Percentiles rank a stretch among this genome's conserved stretches.
These are phyloP conservation scores for Echinometra lucunter DNA, from an alignment of 53 echinoderm and acorn worm genomes.

Conservation along the genomic window DNA sequence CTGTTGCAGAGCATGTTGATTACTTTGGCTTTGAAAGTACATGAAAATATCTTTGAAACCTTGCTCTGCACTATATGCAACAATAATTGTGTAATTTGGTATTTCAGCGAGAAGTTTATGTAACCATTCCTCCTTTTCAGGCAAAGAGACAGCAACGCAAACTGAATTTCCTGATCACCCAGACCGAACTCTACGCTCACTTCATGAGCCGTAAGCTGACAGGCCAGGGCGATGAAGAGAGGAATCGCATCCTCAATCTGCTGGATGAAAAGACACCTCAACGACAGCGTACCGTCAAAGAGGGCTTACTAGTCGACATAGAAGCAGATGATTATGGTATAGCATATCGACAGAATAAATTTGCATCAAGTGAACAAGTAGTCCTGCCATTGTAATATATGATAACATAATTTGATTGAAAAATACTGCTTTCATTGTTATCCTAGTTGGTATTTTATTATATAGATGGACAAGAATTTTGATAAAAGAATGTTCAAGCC, in stretches of 20 bases:
- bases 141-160: constrained; percentile 95
- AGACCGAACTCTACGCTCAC: constrained; percentile 98
- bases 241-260: constrained; percentile 89
- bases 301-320: constrained; percentile 93
- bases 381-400: too few relatives aligned
- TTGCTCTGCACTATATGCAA: not conserved
- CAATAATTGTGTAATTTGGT: not conserved
- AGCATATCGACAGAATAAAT: not conserved
- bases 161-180: constrained; percentile 98
- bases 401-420: too few relatives aligned
- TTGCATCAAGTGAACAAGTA: not conserved
- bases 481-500: too few relatives aligned
- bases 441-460: too few relatives aligned
- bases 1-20: not conserved
- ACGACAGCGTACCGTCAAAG: constrained; percentile 81
- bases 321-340: constrained; percentile 86
- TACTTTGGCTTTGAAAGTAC: not conserved
- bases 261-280: constrained; percentile 88
- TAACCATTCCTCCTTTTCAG: constrained; percentile 55
- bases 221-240: constrained; percentile 88
- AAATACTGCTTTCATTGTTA: too few relatives aligned
- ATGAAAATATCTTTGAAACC: not conserved
- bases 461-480: too few relatives aligned
- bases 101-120: too few relatives aligned
- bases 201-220: constrained; percentile 99